phyloP scores from a whole-genome alignment of 2,797 vertebrate genomes.

The Melanotaenia pygmaea region DNA sequence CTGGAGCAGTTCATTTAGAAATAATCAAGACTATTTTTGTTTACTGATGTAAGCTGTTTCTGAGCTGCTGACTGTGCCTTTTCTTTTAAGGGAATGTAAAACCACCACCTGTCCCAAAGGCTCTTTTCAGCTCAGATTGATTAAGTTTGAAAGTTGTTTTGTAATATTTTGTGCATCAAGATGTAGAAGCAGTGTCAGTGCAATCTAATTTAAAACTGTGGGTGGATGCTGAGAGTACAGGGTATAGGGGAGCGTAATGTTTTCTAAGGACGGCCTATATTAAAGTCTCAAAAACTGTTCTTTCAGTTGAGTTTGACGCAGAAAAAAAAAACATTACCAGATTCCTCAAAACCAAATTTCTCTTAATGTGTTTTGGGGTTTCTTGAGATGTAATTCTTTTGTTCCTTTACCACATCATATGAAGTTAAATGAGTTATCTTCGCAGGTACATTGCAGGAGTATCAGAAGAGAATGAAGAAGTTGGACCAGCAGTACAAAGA shows the following conservation, averaged over 20 bases:
- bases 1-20: conserved; percentile 8
- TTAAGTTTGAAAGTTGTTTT: neutral
- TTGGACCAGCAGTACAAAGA: conserved; percentile 98
- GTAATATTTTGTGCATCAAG: conserved; percentile 16
- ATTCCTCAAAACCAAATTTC: neutral
- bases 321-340: neutral
- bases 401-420: neutral
- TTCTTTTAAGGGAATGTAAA: neutral
- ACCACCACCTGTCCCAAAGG: neutral
- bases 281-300: no score
- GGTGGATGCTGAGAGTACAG: conserved; percentile 8
- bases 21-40: conserved; percentile 17
- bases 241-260: neutral
- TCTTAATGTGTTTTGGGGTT: neutral
- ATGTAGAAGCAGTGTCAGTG: conserved; percentile 8
- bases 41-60: conserved; percentile 14
- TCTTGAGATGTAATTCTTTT: neutral
- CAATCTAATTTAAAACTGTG: conserved; percentile 6
- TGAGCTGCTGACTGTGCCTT: conserved; percentile 19
- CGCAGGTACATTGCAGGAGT: conserved; percentile 95
- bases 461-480: conserved; percentile 99
- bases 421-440: neutral
- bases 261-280: neutral
- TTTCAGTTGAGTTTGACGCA: neutral
- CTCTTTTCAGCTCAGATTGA: conserved; percentile 8